phyloP scores from a whole-genome alignment of 2,113 vertebrate species.

The Dipodomys merriami region DNA sequence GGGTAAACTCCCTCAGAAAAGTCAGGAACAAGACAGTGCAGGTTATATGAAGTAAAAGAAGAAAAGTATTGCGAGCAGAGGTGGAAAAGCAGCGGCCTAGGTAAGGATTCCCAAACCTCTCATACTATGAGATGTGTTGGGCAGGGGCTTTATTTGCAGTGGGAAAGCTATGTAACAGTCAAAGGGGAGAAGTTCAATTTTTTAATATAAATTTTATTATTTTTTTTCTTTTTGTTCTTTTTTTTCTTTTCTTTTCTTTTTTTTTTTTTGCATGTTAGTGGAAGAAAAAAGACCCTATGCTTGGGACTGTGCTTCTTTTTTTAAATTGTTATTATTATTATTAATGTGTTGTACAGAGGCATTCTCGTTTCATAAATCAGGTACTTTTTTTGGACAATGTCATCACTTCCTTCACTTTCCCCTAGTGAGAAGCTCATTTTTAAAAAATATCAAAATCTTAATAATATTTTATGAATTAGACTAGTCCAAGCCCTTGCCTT shows the following conservation, averaged over 20 bases:
- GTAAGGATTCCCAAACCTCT: neutral
- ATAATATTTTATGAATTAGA: conserved; percentile 13
- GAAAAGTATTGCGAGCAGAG: neutral
- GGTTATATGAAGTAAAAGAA: neutral
- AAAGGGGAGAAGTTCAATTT: neutral
- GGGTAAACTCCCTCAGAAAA: neutral
- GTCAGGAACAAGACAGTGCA: neutral
- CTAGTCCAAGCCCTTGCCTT: neutral
- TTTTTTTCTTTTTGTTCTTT: too few species aligned
- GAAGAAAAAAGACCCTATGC: too few species aligned
- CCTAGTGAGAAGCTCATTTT: neutral
- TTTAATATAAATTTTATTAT: neutral
- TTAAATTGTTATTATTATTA: too few species aligned
- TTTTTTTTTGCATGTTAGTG: too few species aligned
- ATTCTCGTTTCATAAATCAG: too few species aligned
- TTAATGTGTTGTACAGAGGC: too few species aligned
- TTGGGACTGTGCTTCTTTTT: too few species aligned
- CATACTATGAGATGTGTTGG: neutral
- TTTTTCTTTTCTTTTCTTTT: too few species aligned
- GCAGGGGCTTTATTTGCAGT: neutral
- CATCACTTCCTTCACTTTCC: too few species aligned
- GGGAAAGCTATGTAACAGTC: neutral
- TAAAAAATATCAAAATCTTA: neutral
- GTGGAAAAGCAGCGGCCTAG: neutral
- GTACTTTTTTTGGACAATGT: too few species aligned